Evolutionary conservation across 1,140 invertebrate genomes (phyloP).

Genomic region (Drosophila nebulosa): DNA sequence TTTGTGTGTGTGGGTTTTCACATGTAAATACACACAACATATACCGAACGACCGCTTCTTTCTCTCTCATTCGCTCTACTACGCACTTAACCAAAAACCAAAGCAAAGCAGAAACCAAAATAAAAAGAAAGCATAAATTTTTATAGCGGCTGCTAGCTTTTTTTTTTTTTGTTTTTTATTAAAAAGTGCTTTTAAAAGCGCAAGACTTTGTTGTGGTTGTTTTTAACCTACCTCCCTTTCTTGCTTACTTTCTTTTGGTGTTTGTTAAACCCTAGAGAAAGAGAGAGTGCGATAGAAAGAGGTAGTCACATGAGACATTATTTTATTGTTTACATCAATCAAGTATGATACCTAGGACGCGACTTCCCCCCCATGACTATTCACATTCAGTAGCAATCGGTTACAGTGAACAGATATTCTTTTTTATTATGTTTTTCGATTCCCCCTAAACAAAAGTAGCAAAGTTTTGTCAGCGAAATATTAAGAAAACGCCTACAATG

Average conservation of each 20-base stretch:
- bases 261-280: neutral
- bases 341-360: too few species aligned
- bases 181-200: constrained; percentile 59
- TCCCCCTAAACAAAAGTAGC: too few species aligned
- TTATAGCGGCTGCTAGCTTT: constrained; percentile 23
- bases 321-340: too few species aligned
- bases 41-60: neutral
- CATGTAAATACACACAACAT: constrained; percentile 40
- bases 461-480: constrained; percentile 43
- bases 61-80: constrained; percentile 14
- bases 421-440: too few species aligned
- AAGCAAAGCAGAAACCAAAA: constrained; percentile 10
- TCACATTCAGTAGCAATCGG: too few species aligned
- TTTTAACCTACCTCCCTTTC: neutral
- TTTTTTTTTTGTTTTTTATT: constrained; percentile 31
- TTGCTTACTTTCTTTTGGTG: neutral
- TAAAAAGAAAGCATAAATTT: constrained; percentile 41
- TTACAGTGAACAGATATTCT: too few species aligned
- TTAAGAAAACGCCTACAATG: constrained; percentile 58
- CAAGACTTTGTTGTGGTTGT: constrained; percentile 27
- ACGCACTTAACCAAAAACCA: constrained; percentile 31
- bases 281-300: neutral
- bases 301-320: neutral
- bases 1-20: neutral
- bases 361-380: too few species aligned